phyloP scores from a whole-genome alignment of 1,140 invertebrate species.

The Araneus ventricosus region DNA sequence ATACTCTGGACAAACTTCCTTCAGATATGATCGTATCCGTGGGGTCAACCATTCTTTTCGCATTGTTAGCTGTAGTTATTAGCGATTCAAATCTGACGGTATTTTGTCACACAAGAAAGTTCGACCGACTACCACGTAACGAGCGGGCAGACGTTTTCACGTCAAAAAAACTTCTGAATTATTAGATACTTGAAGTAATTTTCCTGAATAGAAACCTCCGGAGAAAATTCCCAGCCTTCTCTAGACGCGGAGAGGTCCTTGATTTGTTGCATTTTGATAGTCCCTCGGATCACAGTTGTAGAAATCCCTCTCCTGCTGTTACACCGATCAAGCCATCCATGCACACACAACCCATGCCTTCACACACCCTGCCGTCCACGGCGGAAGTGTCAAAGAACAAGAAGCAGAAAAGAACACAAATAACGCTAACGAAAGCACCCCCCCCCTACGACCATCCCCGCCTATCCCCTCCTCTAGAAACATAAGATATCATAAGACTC shows the following conservation, averaged over 20 bases:
- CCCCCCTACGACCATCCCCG: background rate
- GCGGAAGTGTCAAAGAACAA: slow-evolving; percentile 2
- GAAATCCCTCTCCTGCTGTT: slow-evolving; percentile 17
- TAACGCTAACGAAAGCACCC: background rate
- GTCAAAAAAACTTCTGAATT: too few species aligned
- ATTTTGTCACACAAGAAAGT: too few species aligned
- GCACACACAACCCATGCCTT: background rate
- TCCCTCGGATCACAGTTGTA: background rate
- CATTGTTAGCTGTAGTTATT: too few species aligned
- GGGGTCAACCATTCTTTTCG: too few species aligned
- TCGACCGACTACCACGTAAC: too few species aligned
- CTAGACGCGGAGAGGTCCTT: background rate
- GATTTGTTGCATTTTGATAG: slow-evolving; percentile 34
- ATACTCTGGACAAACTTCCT: too few species aligned
- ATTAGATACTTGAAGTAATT: too few species aligned
- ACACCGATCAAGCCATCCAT: background rate
- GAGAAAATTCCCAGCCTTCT: too few species aligned
- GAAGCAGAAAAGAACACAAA: background rate
- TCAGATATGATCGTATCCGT: too few species aligned
- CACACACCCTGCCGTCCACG: background rate
- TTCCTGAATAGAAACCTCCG: too few species aligned
- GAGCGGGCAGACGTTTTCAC: too few species aligned
- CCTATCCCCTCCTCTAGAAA: background rate
- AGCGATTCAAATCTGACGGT: too few species aligned
- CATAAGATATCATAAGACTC: slow-evolving; percentile 14